phyloP scores from a whole-genome alignment of 1,140 invertebrate species.

The Mamestra configurata region DNA sequence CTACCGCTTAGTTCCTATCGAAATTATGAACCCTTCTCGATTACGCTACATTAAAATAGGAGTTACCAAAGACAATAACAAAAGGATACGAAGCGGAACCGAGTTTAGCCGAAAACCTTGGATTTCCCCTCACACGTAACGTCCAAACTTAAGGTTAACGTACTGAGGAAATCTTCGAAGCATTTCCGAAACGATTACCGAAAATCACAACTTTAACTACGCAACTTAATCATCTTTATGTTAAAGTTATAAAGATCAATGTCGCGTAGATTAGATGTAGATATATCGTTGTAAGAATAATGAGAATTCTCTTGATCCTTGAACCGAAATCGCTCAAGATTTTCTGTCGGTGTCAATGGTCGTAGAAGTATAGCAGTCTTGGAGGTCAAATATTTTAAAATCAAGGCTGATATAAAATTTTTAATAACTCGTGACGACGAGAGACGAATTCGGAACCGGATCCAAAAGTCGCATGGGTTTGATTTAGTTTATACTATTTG shows the following conservation, averaged over 20 bases:
- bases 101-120: constrained; percentile 44
- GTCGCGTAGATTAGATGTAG: not conserved
- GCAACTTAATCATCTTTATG: constrained; percentile 1
- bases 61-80: constrained; percentile 45
- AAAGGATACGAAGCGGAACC: constrained; percentile 42
- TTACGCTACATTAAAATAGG: constrained; percentile 26
- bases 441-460: not conserved
- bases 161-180: constrained; percentile 58
- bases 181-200: constrained; percentile 57
- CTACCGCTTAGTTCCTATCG: too few species aligned
- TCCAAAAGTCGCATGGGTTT: not conserved
- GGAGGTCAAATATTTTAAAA: constrained; percentile 49
- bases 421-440: not conserved
- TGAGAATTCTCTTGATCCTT: constrained; percentile 49
- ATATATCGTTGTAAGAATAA: constrained; percentile 15
- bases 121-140: constrained; percentile 53
- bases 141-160: constrained; percentile 53
- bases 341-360: constrained; percentile 48
- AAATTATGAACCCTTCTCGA: not conserved
- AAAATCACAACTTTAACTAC: constrained; percentile 20
- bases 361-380: constrained; percentile 33
- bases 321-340: constrained; percentile 45
- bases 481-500: not conserved
- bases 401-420: constrained; percentile 8
- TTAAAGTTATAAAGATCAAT: constrained; percentile 32